Evolutionary conservation across 2,797 vertebrate species (phyloP), one percentile per base, ranked within the genome.

Genomic region (Zalophus californianus): DNA sequence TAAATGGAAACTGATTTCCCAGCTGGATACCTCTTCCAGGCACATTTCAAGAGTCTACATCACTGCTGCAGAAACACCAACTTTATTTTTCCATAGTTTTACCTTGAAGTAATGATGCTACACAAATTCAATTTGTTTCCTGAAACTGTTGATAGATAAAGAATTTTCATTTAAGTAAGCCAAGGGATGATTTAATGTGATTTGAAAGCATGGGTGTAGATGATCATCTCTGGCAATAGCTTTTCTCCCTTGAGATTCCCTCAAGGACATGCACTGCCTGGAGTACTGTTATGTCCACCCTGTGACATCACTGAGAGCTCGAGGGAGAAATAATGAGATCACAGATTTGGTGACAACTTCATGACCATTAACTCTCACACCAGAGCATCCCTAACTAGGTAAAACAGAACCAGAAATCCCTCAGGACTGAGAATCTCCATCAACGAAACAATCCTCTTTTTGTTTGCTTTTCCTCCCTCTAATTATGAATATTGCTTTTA

Each of bases 401-500:
- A 66, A 93, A 91, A 44, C 1, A 66, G 80, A 87, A 35, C 70
- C 91, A 73, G 72, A 82, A 83, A 75, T 48, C 91, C 54, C 78
- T 92, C 5, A 91, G 92, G 64, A 16, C 54, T 9, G 82, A 92
- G 95, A 58, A 13, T 80, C 96, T 75, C 86, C 44, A 35, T 27
- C 75, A 9, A 52, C 25, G 27, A 29, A 4, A 97, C 78, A 98
- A 94, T 86, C 79, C 88, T 66, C 29, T 80, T 90, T 93, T 95
- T 98, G 94, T 98, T 75, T 60, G 86, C 21, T 80, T 88, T 70
- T 48, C 50, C 32, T 85, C 64, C 35, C 18, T 72, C 80, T 92
- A 68, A 70, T 73, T 72, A 84, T 72, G 88, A 97, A 80, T 89
- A 95, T 93, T 93, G 90, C 88, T 82, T 32, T 92, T 21, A 95